A percentile compares a stretch with the other conserved stretches of the same genome.
Conservation (phyloP, 2,113 vertebrate species). For the Seriola quinqueradiata region DNA sequence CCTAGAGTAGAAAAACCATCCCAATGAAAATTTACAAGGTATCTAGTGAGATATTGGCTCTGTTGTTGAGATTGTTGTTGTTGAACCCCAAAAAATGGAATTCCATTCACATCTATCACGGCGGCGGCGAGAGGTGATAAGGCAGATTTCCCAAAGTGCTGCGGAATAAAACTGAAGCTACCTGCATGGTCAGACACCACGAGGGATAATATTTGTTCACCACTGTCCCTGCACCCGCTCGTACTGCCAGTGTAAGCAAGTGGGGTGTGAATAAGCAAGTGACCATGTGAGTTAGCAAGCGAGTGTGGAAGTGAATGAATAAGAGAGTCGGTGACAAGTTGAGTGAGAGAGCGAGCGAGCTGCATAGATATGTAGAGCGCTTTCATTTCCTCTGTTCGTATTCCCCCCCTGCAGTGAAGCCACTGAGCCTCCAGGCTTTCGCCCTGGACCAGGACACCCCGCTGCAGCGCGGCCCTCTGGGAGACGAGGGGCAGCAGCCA, state of each 20-base stretch:
- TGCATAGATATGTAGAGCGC: constrained; percentile 1
- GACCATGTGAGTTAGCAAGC: background rate
- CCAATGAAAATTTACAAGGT: background rate
- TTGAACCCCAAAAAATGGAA: background rate
- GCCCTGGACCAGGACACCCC: constrained; percentile 38
- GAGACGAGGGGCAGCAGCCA: constrained; percentile 32
- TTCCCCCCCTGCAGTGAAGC: constrained; percentile 7
- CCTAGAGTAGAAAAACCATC: background rate
- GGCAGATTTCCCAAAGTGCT: background rate
- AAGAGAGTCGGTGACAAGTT: background rate
- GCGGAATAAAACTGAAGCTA: background rate
- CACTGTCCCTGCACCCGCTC: background rate
- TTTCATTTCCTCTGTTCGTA: background rate
- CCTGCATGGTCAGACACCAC: background rate
- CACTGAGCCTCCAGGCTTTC: constrained; percentile 32
- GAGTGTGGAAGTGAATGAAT: background rate
- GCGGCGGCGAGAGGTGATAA: background rate
- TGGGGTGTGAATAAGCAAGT: background rate
- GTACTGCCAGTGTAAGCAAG: background rate
- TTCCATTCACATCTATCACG: background rate
- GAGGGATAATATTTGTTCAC: background rate
- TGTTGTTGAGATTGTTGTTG: background rate
- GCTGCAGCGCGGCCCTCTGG: constrained; percentile 50
- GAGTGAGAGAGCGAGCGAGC: background rate
- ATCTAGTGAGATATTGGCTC: background rate